Evolutionary conservation across 1,140 invertebrate genomes (phyloP), one percentile per base, ranked within the genome.

Genomic region (Orchesella cincta): DNA sequence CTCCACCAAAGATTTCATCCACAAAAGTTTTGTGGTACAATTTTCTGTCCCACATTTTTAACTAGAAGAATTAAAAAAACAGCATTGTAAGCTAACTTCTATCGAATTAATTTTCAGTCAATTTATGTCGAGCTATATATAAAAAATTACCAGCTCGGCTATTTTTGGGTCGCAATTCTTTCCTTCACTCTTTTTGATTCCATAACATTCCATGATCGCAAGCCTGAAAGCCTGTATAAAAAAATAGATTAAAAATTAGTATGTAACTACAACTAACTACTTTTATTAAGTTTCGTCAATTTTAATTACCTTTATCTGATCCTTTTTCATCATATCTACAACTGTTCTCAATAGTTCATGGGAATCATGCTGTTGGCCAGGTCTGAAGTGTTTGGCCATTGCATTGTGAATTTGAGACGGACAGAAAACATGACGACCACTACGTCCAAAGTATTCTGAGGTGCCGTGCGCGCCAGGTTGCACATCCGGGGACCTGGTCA

Each of bases 341-440:
- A 82, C 62, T 28, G 71, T 54, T 75, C 96, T 86, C 12, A 99
- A 87, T 71, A 98, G 85, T 85, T 99, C 97, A 84, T 99, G 97
- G 14, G 96, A 91, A 86, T 99, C 97, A 84, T 99, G 97, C 85
- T 99, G 97, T 81, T 95, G 93, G 33, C 92, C 95, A n/a, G 94
- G 94, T 76, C 91, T 91, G 85, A 98, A 98, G 89, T 89, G 84
- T 92, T 93, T 83, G 89, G 89, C 76, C 90, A 92, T n/a, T 96
- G 87, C 79, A 90, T 89, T 46, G 89, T 89, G 64, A 96, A 91
- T 23, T 97, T 87, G 75, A 90, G 88, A 36, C 87, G 86, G 1
- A 95, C 94, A 54, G 87, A 91, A 80, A 91, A 91, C 36, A 90
- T 88, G 72, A 89, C 87, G n/a, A 84, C 82, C 87, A 85, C 83